Evolutionary conservation across 1,140 invertebrate genomes (phyloP), one percentile per base, ranked within the genome.

Genomic region (Zeugodacus cucurbitae): DNA sequence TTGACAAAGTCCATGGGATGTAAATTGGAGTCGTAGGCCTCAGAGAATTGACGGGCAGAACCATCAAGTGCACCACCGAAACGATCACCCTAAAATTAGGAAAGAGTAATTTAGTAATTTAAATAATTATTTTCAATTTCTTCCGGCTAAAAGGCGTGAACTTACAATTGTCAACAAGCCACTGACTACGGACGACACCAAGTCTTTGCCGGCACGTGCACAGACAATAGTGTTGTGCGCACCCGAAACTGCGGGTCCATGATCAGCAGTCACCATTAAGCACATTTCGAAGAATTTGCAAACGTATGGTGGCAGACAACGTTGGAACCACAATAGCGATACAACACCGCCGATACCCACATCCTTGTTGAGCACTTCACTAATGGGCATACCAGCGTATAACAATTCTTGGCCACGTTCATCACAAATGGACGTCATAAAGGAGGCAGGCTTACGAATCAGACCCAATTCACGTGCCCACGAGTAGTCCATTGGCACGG

Each of bases 191-290:
- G 98, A 99, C 3, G 99, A 99, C 70, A 99, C 98, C 34, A 99
- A 95, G 95, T 99, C 99, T 95, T 99, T 99, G 29, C 99, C 99
- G 74, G 99, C 99, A 89, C 99, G 94, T 3, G 99, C 99, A 92
- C 98, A 99, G 10, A 99, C 99, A 93, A 99, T 99, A 22, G 99
- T 99, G 93, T 99, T 99, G 93, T 99, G 99, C 0, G 99, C 99
- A 26, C 99, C 99, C 11, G 98, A 99, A 0, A 99, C 99, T 17
- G 99, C 99, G 0, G 99, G 99, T 37, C 99, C 99, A 93, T 99
- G 99, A 95, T 99, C 99, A 82, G 99, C 99, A 0, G 99, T 99
- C 48, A 99, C 97, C 96, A 99, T 99, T 44, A 99, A 94, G 91
- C 98, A 99, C 97, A 99, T 99, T 95, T 99, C 99, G 90, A 99